Evolutionary conservation across 2,797 vertebrate species (phyloP).

Genomic region (Perdix hodgsoniae): DNA sequence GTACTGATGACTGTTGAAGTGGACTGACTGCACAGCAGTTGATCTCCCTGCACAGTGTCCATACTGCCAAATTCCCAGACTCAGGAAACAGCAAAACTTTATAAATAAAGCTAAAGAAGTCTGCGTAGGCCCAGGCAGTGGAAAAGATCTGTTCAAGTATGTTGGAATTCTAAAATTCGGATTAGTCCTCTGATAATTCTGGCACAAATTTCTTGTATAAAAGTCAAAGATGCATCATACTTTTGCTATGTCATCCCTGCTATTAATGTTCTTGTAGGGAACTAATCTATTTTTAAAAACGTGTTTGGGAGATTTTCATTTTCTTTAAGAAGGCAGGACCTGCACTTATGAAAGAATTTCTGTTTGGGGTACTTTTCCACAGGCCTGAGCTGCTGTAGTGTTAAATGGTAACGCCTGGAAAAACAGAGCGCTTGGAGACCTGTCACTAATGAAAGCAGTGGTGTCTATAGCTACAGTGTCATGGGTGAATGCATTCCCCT

Average conservation of each 20-base stretch:
- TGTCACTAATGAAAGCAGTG: not conserved
- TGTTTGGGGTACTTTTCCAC: not conserved
- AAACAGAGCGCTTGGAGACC: not conserved
- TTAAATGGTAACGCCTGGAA: not conserved
- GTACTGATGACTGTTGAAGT: not conserved
- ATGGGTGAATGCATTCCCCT: not conserved
- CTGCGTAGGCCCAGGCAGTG: rapidly evolving
- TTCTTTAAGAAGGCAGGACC: not conserved
- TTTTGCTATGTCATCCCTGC: not conserved
- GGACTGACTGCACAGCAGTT: not conserved
- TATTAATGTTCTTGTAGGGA: not conserved
- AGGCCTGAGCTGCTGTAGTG: not conserved
- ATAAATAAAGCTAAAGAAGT: not conserved
- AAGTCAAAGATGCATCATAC: not conserved
- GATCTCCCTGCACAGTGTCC: not conserved
- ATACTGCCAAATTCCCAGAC: not conserved
- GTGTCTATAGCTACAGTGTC: not conserved
- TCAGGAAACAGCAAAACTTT: not conserved
- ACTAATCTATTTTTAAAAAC: not conserved
- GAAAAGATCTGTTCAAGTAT: not conserved
- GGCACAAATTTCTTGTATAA: not conserved
- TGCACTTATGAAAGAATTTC: not conserved
- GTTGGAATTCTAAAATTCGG: not conserved
- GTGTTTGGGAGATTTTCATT: conserved; percentile 8
- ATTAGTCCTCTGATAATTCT: not conserved